These are phyloP conservation scores for Glyphotaelius pellucidus DNA, from an alignment of 2,888 invertebrate species.

Conservation along the genomic window DNA sequence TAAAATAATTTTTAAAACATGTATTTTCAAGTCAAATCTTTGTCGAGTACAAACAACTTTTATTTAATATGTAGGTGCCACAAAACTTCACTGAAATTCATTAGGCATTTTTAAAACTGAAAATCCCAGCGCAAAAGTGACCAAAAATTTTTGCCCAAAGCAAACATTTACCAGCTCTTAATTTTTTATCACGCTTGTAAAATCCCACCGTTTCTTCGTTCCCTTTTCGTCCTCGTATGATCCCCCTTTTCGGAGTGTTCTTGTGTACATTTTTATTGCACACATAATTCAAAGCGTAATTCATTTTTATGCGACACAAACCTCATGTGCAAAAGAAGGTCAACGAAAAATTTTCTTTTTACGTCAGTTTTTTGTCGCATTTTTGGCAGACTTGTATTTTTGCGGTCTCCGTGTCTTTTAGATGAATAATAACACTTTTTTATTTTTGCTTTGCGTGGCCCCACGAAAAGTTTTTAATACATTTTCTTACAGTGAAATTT, in stretches of 20 bases:
- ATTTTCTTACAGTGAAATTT: background rate
- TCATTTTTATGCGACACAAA: conserved; percentile 23
- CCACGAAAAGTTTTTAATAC: background rate
- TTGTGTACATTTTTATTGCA: conserved; percentile 22
- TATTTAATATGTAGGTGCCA: background rate
- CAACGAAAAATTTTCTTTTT: background rate
- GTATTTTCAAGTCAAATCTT: background rate
- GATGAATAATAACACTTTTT: background rate
- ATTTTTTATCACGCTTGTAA: conserved; percentile 28
- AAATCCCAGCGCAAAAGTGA: background rate
- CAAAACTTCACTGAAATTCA: background rate
- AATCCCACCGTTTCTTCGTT: conserved; percentile 15
- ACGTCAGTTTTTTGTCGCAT: conserved; percentile 1
- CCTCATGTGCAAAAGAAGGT: conserved; percentile 2
- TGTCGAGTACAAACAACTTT: background rate
- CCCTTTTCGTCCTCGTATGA: background rate
- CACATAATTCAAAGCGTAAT: conserved; percentile 32
- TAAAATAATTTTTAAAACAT: too few species aligned
- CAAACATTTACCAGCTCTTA: background rate
- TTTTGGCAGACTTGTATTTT: background rate
- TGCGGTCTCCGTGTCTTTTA: background rate
- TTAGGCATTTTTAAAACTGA: background rate
- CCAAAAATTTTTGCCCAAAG: background rate
- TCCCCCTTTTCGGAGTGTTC: background rate
- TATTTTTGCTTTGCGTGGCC: background rate